These are phyloP conservation scores for Antidorcas marsupialis DNA, from an alignment of 2,113 vertebrate genomes.

Conservation along the genomic window DNA sequence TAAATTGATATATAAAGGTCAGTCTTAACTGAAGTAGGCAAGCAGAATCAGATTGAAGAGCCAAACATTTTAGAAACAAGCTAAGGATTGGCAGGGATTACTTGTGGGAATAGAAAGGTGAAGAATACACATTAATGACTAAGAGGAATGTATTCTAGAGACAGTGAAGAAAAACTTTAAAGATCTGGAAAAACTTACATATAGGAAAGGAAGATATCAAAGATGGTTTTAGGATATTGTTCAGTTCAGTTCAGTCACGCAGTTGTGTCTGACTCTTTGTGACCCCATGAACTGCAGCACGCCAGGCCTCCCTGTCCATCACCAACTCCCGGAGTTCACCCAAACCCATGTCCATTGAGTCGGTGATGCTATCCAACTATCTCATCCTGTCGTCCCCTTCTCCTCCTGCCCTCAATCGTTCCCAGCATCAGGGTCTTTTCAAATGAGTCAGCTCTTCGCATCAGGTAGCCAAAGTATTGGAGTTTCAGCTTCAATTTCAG, in stretches of 20 bases:
- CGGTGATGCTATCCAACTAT: background rate
- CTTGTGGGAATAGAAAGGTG: background rate
- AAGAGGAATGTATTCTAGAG: background rate
- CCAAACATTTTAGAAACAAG: background rate
- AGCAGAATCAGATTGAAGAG: background rate
- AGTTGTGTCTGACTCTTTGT: background rate
- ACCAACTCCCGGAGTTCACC: background rate
- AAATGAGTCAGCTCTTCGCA: background rate
- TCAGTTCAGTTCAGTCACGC: background rate
- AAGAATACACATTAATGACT: background rate
- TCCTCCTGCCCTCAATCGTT: background rate
- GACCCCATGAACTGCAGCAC: background rate
- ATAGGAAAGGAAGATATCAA: background rate
- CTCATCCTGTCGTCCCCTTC: background rate
- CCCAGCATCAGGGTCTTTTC: background rate
- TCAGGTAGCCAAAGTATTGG: background rate
- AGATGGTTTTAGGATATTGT: background rate
- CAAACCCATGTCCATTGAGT: background rate
- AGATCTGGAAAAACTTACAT: background rate
- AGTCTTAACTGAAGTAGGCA: background rate
- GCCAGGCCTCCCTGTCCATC: background rate
- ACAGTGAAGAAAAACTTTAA: background rate
- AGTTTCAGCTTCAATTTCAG: background rate
- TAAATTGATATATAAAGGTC: background rate
- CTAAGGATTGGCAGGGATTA: background rate